Conservation (phyloP, 2,113 vertebrate species). For the Meles meles region DNA sequence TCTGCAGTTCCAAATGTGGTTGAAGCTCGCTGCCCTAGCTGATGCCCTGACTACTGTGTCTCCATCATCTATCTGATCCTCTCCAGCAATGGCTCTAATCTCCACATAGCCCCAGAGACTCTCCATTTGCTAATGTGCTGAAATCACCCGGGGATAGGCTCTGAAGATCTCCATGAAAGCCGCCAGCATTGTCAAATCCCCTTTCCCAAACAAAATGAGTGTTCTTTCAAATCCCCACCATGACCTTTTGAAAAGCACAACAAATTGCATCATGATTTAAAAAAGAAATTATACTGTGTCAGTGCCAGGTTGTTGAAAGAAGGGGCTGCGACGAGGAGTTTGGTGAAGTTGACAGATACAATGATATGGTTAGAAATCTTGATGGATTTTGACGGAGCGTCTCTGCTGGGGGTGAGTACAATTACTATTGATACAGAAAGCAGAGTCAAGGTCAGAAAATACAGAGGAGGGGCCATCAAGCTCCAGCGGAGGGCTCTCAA, state of each 20-base stretch:
- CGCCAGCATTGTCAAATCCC: not conserved
- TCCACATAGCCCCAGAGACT: not conserved
- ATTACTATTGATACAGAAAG: slow-evolving; percentile 28
- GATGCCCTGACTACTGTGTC: not conserved
- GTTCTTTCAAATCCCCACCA: slow-evolving; percentile 37
- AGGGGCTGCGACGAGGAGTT: not conserved
- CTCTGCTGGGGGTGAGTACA: not conserved
- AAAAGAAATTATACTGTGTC: slow-evolving; percentile 59
- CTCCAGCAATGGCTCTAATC: not conserved
- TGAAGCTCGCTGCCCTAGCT: not conserved
- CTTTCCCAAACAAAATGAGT: slow-evolving; percentile 44
- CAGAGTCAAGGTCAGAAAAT: slow-evolving; percentile 51
- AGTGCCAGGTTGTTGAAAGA: slow-evolving; percentile 49
- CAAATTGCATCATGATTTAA: slow-evolving; percentile 52
- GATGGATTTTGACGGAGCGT: slow-evolving; percentile 7
- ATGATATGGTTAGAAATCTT: slow-evolving; percentile 51
- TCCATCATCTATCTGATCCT: not conserved
- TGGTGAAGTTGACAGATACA: slow-evolving; percentile 49
- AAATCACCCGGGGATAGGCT: not conserved
- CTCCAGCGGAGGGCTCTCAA: not conserved
- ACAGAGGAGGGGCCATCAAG: not conserved
- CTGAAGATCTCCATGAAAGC: not conserved
- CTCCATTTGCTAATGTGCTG: not conserved
- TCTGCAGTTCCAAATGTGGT: not conserved
- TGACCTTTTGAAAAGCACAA: slow-evolving; percentile 63